Base-by-base conservation (phyloP, 2,113 vertebrate species). In the Craseonycteris thonglongyai region DNA sequence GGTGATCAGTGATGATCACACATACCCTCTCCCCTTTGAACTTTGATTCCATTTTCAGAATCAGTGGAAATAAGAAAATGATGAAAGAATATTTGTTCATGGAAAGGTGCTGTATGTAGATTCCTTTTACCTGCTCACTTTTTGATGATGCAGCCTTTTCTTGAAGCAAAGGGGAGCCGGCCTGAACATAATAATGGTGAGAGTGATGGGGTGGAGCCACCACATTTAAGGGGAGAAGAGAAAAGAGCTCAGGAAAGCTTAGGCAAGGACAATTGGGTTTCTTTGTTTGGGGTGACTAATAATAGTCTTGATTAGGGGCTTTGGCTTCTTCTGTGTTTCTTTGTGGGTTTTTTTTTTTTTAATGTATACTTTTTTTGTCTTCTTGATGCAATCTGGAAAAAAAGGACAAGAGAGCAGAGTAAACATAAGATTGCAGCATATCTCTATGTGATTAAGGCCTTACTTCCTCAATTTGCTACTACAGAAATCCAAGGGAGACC, bases 381-480 rank as follows among this genome's bases (percentile, higher is more conserved):
- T 38, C 38, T 76, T 75, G 63, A 80, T 30, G 45, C 56, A 94
- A 7, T 42, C 94, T 59, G 51, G 78, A 47, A 93, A 68, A 83
- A 96, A 87, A 89, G 35, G 3, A 19, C 71, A 87, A 68, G 40
- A 38, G 51, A 95, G 49, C 72, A 71, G 47, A 94, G 45, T n/a
- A 88, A 6, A 38, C 24, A 26, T 26, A 71, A 5, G 59, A 84
- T 42, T 54, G 26, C 65, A 1, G 61, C 28, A 51, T 83, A 18
- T 28, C 24, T 88, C 38, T 93, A 54, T 92, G 61, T 71, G 66
- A 74, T 66, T 42, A 84, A 83, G 66, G 69, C 97, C 38, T 91
- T 58, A 38, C 56, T 96, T 97, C 79, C 0, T 69, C 0, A 0
- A 4, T 86, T 84, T 85, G 38, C 63, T 35, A 13, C 33, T 65